Conservation (phyloP, 2,888 invertebrate species). For the Colletes collaris region DNA sequence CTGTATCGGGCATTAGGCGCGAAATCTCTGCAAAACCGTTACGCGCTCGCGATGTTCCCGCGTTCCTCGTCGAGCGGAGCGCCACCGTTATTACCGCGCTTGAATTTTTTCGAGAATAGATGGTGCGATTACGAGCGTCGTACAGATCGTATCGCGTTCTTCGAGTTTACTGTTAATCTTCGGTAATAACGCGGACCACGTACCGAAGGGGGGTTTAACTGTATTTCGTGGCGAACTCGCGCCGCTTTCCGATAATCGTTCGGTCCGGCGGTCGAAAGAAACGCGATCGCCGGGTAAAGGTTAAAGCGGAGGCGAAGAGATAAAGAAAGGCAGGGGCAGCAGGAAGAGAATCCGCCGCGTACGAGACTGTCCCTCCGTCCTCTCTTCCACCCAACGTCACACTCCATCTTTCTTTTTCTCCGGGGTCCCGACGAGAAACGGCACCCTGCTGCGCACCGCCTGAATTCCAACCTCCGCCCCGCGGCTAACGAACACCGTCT, state of each 20-base stretch:
- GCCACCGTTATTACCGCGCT: slow-evolving; percentile 14
- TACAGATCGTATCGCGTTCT: slow-evolving; percentile 11
- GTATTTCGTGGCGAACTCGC: slow-evolving; percentile 2
- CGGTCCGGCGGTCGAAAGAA: not conserved
- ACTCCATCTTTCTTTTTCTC: slow-evolving; percentile 42
- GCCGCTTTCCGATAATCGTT: not conserved
- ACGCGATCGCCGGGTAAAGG: slow-evolving; percentile 27
- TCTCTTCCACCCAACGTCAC: slow-evolving; percentile 9
- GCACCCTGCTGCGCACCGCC: slow-evolving; percentile 79
- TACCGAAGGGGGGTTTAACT: not conserved
- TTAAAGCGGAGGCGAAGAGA: slow-evolving; percentile 21
- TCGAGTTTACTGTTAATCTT: slow-evolving; percentile 15
- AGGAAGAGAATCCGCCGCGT: slow-evolving; percentile 62
- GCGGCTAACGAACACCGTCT: slow-evolving; percentile 79
- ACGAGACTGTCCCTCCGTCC: slow-evolving; percentile 46
- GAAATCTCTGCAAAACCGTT: slow-evolving; percentile 45
- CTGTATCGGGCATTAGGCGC: slow-evolving; percentile 21
- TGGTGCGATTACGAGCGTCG: slow-evolving; percentile 13
- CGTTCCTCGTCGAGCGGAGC: slow-evolving; percentile 28
- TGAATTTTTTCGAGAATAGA: slow-evolving; percentile 2
- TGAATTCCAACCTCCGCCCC: slow-evolving; percentile 80
- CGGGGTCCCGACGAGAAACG: slow-evolving; percentile 65
- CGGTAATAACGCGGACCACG: slow-evolving; percentile 21
- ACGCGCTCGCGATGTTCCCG: slow-evolving; percentile 38
- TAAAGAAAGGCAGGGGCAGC: slow-evolving; percentile 31